phyloP scores from a whole-genome alignment of 2,888 invertebrate genomes.

The Steromphala cineraria region DNA sequence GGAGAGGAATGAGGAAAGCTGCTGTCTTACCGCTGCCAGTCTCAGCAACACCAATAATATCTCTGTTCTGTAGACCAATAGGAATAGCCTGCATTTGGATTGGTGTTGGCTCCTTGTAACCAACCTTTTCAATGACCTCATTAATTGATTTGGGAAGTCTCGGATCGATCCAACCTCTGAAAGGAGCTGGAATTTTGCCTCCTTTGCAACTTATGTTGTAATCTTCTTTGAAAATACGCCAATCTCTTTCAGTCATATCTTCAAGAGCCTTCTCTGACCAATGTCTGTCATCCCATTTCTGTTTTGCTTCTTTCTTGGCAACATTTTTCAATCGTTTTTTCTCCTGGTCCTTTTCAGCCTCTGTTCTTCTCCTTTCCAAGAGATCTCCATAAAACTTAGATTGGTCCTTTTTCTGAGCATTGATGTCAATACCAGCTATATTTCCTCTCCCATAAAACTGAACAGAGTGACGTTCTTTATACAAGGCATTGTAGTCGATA shows the following conservation, averaged over 20 bases:
- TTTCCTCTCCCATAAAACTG: constrained; percentile 97
- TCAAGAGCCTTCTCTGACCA: constrained; percentile 93
- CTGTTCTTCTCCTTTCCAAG: constrained; percentile 94
- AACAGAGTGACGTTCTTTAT: constrained; percentile 94
- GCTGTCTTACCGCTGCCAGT: constrained; percentile 99
- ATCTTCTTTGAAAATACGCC: constrained; percentile 99
- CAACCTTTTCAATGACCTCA: constrained; percentile 94
- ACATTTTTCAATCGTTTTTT: constrained; percentile 89
- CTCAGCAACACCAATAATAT: constrained; percentile 99
- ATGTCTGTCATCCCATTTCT: constrained; percentile 98
- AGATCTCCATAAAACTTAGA: constrained; percentile 97
- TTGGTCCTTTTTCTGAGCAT: constrained; percentile 86
- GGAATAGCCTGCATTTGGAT: constrained; percentile 99
- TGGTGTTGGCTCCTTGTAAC: constrained; percentile 98
- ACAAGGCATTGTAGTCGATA: constrained; percentile 96
- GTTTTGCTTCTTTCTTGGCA: constrained; percentile 96
- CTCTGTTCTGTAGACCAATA: constrained; percentile 85
- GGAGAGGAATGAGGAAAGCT: constrained; percentile 96
- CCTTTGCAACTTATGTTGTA: constrained; percentile 99
- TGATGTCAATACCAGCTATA: constrained; percentile 98
- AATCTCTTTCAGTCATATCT: constrained; percentile 99
- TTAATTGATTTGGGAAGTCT: constrained; percentile 87
- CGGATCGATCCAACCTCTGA: constrained; percentile 96
- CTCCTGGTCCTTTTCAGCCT: constrained; percentile 97
- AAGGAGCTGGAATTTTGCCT: constrained; percentile 96